Base-by-base conservation (phyloP, 1,140 invertebrate genomes). In the Tachypleus tridentatus region DNA sequence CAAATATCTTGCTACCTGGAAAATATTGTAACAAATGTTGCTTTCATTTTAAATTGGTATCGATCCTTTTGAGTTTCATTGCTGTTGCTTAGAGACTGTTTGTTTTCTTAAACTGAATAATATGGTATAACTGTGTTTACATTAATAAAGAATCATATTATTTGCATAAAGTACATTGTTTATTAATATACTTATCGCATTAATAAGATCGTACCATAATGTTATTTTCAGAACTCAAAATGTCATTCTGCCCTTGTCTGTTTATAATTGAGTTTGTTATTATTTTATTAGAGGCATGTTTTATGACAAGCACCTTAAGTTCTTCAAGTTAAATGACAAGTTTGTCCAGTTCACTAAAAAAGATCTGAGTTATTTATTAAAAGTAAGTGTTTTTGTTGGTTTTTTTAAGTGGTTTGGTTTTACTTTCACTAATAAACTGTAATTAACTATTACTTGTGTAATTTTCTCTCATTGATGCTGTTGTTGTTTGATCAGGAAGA, bases 261-360 rank as follows among this genome's bases (percentile, higher is more conserved):
- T 54, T 54, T 7, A n/a, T 54, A 54, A 54, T 54, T 54, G n/a
- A 54, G n/a, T 54, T n/a, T 7, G n/a, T 54, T 65, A 66, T 66
- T 73, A 75, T 70, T 71, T 72, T 85, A 87, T 72, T 77, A 94
- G 91, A 80, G 97, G 97, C 5, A 81, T 97, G 68, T 98, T 96
- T 76, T 99, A 87, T 79, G 94, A 98, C 72, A 95, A 94, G 76
- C 91, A 98, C 82, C 82, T 99, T n/a, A 93, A 94, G 70, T 93
- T 85, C 75, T 98, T 98, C 69, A 89, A 95, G 73, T 81, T 98
- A 5, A 98, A 97, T 79, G 84, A 87, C 71, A 80, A 88, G 73
- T 86, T 81, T 79, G 90, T 97, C 75, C 84, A 88, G 81, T 98
- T 98, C 77, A 90, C 87, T 9, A 85, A 89, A 76, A 83, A 86